Base-by-base conservation (phyloP, 2,113 vertebrate genomes). In the Craseonycteris thonglongyai region DNA sequence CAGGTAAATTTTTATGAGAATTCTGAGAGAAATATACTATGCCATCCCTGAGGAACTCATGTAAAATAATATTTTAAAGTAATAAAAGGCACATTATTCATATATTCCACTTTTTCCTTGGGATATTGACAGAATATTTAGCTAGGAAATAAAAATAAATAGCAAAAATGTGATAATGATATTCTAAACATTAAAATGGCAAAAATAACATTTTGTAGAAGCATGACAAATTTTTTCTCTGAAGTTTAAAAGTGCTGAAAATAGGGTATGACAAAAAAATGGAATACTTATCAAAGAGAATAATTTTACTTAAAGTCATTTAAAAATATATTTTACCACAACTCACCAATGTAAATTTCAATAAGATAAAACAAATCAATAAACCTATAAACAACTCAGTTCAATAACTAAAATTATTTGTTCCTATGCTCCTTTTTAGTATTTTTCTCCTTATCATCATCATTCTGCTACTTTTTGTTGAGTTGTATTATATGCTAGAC, bases 61-160 rank as follows among this genome's bases (percentile, higher is more conserved):
- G 45, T 86, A n/a, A 7, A 74, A 47, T 79, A 81, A 49, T 49
- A 56, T 72, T 86, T 90, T 75, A 91, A 95, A 95, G 35, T 9
- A 74, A 79, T 86, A 87, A 86, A 61, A 91, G 56, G 66, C 6
- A 89, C 80, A 74, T 89, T 88, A 79, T 83, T 19, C 88, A 30
- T 54, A 35, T 78, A 66, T 69, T 93, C 35, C 21, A 54, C 89
- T 87, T 92, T 81, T 47, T 56, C 54, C 56, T 93, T 91, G 16
- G 33, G 42, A 71, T 71, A 7, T 61, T 78, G 94, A 83, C 35
- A 96, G 69, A 76, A 78, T 42, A 80, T 95, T 96, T 63, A 81
- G 35, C 63, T 90, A 87, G 35, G 15, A 90, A 83, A 90, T 93
- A 26, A 92, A 94, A 95, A 93, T 93, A 93, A 95, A 88, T 68